These are phyloP conservation scores for Elgonia sp. DNA, from an alignment of 2,888 invertebrate genomes.

Conservation along the genomic window DNA sequence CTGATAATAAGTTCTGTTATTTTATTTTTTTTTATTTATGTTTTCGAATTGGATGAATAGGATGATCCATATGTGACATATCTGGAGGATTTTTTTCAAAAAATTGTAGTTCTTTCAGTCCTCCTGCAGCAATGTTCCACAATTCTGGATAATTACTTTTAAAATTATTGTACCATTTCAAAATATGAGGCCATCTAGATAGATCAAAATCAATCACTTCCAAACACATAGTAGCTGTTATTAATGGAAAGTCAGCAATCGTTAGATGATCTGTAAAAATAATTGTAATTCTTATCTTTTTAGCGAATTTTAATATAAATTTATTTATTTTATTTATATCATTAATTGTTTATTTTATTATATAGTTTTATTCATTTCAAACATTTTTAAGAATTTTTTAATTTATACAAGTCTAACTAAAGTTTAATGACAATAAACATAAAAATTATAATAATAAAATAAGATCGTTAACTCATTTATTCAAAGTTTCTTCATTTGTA, in stretches of 20 bases:
- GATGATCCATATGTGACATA: constrained; percentile 91
- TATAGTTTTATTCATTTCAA: too few species aligned
- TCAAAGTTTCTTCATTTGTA: too few species aligned
- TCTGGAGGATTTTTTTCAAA: constrained; percentile 93
- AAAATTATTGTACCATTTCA: constrained; percentile 91
- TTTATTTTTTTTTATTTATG: constrained; percentile 35
- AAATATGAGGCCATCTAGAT: constrained; percentile 88
- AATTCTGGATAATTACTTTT: constrained; percentile 90
- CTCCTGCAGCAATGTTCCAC: constrained; percentile 91
- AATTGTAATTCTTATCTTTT: neutral
- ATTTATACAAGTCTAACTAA: too few species aligned
- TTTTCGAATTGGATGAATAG: constrained; percentile 91
- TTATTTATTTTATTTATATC: too few species aligned
- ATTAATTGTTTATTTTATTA: too few species aligned
- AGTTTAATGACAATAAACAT: too few species aligned
- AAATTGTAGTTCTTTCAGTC: constrained; percentile 90
- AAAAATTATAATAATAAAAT: too few species aligned
- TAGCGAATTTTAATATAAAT: too few species aligned
- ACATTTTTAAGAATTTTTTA: too few species aligned
- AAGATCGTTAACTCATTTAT: too few species aligned
- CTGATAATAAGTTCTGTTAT: neutral
- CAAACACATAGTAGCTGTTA: constrained; percentile 91
- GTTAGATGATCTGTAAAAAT: constrained; percentile 89
- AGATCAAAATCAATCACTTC: constrained; percentile 92
- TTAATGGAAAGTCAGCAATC: constrained; percentile 92